Evolutionary conservation across 1,140 invertebrate genomes (phyloP).

Genomic region (Macrobrachium nipponense): DNA sequence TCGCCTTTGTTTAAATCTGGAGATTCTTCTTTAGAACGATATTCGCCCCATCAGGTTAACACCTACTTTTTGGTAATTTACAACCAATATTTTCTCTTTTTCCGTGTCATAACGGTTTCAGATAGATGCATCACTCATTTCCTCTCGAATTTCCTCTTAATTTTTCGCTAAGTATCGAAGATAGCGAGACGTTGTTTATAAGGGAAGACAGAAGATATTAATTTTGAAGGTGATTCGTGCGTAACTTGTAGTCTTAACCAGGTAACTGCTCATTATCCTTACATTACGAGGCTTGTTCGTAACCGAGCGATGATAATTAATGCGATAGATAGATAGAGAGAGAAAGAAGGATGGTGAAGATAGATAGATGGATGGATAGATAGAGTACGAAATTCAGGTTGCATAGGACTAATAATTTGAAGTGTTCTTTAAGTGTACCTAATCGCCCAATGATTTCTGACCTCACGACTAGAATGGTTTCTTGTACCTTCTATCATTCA

Average conservation of each 20-base stretch:
- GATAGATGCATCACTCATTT: too few relatives aligned
- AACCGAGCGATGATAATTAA: neutral
- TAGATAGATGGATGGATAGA: neutral
- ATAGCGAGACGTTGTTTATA: too few relatives aligned
- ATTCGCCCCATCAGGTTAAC: too few relatives aligned
- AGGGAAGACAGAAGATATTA: neutral
- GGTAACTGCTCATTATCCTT: neutral
- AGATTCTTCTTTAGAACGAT: too few relatives aligned
- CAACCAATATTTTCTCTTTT: too few relatives aligned
- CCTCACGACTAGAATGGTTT: too few relatives aligned
- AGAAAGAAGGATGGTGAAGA: neutral
- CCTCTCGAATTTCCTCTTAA: too few relatives aligned
- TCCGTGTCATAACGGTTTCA: too few relatives aligned
- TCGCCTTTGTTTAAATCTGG: too few relatives aligned
- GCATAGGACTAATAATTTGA: neutral
- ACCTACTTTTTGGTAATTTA: too few relatives aligned
- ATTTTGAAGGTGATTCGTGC: neutral
- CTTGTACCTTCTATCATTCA: too few relatives aligned
- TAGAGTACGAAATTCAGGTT: neutral
- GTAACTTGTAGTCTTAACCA: neutral
- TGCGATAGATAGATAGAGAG: neutral
- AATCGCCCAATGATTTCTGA: too few relatives aligned
- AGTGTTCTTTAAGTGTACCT: neutral
- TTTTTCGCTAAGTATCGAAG: neutral
- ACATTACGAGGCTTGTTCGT: neutral